Evolutionary conservation across 64 coral and sea anemone genomes (phyloP).

Genomic region (Orbicella faveolata): DNA sequence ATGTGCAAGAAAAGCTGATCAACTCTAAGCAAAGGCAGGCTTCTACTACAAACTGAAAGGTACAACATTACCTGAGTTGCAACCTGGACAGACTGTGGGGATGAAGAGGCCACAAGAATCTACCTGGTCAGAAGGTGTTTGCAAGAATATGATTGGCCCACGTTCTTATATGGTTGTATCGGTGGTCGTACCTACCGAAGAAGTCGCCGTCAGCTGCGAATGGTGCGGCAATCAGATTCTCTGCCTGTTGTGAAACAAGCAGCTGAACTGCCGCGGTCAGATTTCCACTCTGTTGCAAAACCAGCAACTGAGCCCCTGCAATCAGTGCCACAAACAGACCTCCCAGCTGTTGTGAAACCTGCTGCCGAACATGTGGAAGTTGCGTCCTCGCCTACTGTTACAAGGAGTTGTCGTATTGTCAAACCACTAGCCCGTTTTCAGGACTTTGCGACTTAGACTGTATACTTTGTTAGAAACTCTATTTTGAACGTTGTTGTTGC

Average conservation of each 20-base stretch:
- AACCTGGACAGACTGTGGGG: no score
- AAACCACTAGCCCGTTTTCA: not conserved
- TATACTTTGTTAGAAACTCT: not conserved
- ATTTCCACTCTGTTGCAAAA: not conserved
- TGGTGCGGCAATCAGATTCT: not conserved
- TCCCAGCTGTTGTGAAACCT: not conserved
- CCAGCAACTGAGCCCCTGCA: not conserved
- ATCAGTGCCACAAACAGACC: no score
- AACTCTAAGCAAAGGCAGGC: not conserved
- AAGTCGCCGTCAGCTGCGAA: no score
- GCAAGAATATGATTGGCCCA: no score
- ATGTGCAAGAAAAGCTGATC: not conserved
- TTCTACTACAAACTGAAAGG: not conserved
- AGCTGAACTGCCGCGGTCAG: not conserved
- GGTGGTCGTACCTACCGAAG: no score
- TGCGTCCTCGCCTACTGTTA: slow-evolving; percentile 23
- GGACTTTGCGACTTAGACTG: not conserved
- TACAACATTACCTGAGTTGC: not conserved
- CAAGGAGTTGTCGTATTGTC: slow-evolving; percentile 1
- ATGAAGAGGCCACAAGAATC: no score
- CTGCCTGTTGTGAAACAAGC: not conserved
- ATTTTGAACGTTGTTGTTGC: not conserved
- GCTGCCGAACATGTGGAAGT: slow-evolving; percentile 34
- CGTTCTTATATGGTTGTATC: no score
- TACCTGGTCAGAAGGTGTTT: no score